Evolutionary conservation across 2,113 vertebrate species (phyloP).

Genomic region (Vidua macroura): DNA sequence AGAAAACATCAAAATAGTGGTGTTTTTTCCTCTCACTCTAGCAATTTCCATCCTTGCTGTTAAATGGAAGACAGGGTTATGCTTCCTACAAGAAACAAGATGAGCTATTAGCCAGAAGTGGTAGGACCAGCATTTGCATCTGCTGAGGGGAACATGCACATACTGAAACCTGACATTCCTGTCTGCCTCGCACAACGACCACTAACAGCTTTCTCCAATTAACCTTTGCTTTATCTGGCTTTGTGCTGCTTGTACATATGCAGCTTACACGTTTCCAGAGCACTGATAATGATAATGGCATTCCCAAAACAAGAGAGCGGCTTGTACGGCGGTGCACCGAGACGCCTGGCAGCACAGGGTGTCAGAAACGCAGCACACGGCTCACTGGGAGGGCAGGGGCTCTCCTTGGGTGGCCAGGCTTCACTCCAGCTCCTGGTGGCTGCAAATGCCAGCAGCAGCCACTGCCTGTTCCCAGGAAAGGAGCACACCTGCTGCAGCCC

Average conservation of each 20-base stretch:
- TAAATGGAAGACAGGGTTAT: not conserved
- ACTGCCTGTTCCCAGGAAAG: accelerated
- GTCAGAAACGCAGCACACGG: accelerated
- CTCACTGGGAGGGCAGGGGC: not conserved
- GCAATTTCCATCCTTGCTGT: not conserved
- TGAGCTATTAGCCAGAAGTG: not conserved
- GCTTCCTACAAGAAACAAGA: not conserved
- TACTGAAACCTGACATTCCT: not conserved
- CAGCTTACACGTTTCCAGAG: not conserved
- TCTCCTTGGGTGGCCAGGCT: not conserved
- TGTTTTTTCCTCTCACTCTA: not conserved
- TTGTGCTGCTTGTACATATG: not conserved
- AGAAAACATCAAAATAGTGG: not conserved
- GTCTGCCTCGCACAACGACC: not conserved
- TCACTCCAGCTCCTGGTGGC: accelerated
- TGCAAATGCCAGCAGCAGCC: not conserved
- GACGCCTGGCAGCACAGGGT: no score
- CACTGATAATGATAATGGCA: accelerated
- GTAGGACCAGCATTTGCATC: not conserved
- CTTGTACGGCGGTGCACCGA: accelerated
- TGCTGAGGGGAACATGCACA: not conserved
- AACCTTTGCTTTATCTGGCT: not conserved
- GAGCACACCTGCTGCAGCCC: accelerated
- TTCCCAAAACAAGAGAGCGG: accelerated
- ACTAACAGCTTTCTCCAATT: not conserved